Evolutionary conservation across 2,797 vertebrate species (phyloP), one percentile per base, ranked within the genome.

Genomic region (Echeneis naucrates): DNA sequence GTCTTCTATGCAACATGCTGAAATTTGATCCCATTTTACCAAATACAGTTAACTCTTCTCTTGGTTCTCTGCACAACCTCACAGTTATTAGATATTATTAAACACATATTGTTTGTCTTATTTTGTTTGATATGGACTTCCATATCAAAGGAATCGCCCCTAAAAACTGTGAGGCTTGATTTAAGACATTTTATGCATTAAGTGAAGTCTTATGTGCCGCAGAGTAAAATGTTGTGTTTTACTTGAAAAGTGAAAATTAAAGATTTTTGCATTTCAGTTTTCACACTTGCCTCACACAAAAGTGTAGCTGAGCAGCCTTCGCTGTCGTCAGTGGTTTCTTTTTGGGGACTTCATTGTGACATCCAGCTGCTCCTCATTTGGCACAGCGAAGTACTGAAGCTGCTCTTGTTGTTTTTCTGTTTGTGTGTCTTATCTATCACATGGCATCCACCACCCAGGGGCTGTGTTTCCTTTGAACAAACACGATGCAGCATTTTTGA

Each of bases 291-390:
- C 5, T 40, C 38, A 16, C 38, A 40, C 38, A 5, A 13, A 4
- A 40, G 40, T 68, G 33, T 0, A 67, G 53, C 19, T 69, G 68
- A 86, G 75, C 75, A 75, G 64, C 61, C 63, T 61, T 47, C 50
- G 21, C 72, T 68, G 81, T 77, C 63, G 61, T 76, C 27, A 64
- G 45, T 74, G 8, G 54, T 82, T 78, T 84, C 69, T 87, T 80
- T 82, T 66, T 82, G 51, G 53, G 2, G 59, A 75, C 42, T 66
- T 80, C 75, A 81, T 82, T 77, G 81, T 88, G 77, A 79, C 75
- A 74, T 32, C 62, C 71, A 80, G 83, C 78, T 78, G 83, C 76
- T 77, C 47, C 62, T 51, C 60, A 62, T 66, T 62, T n/a, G 76
- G 65, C 74, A 62, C 57, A 45, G 50, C 54, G 37, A 40, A 65